These are phyloP conservation scores for Cirrhinus mrigala DNA, from an alignment of 2,797 vertebrate species.

Conservation along the genomic window DNA sequence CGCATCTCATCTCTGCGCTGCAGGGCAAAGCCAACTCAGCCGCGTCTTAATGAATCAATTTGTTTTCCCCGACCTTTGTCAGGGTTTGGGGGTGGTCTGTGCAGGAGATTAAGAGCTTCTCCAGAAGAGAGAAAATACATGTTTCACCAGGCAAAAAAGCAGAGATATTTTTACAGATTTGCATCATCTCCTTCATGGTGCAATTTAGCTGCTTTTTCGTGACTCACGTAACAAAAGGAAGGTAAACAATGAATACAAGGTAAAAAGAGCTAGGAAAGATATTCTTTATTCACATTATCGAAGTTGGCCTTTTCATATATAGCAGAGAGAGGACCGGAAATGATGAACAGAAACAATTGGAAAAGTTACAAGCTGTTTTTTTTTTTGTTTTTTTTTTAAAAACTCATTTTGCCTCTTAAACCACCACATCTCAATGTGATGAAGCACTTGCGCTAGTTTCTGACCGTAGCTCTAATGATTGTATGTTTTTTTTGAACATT, in stretches of 20 bases:
- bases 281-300: constrained; percentile 25
- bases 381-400: too few relatives aligned
- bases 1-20: constrained; percentile 50
- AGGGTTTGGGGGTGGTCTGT: constrained; percentile 55
- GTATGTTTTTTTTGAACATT: neutral
- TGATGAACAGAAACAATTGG: neutral
- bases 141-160: constrained; percentile 50
- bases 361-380: neutral
- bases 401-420: neutral
- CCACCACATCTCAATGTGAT: neutral
- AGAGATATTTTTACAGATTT: constrained; percentile 30
- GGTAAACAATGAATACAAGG: neutral
- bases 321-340: neutral
- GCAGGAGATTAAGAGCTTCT: constrained; percentile 55
- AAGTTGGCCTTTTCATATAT: constrained; percentile 10
- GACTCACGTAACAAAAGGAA: neutral
- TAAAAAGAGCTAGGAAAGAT: constrained; percentile 32
- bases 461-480: neutral
- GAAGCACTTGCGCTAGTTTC: too few relatives aligned
- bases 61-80: constrained; percentile 67
- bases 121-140: constrained; percentile 50
- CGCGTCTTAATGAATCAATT: constrained; percentile 68
- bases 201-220: constrained; percentile 4
- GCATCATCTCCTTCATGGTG: constrained; percentile 25
- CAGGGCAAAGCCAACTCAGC: constrained; percentile 62